These are phyloP conservation scores for Podocnemis expansa DNA, from an alignment of 2,113 vertebrate genomes.

Conservation along the genomic window DNA sequence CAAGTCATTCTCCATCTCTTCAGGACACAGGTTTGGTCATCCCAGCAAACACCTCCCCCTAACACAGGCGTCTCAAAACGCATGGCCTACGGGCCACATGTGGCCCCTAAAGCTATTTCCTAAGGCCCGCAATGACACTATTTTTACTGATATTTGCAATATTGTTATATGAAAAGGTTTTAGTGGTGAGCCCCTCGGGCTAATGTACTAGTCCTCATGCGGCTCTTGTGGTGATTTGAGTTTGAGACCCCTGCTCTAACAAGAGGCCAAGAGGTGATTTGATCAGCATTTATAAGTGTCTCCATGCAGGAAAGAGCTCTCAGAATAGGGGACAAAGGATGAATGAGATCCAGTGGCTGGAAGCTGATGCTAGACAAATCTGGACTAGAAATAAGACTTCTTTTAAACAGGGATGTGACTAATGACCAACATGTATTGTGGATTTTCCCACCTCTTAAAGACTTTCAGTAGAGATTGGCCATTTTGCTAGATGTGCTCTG, in stretches of 20 bases:
- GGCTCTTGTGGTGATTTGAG: too few species aligned
- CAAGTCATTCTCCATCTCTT: not conserved
- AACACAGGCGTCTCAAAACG: too few species aligned
- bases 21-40: not conserved
- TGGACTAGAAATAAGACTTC: slow-evolving; percentile 34
- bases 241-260: too few species aligned
- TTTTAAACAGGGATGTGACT: not conserved
- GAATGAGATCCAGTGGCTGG: not conserved
- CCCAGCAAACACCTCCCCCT: not conserved
- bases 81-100: too few species aligned
- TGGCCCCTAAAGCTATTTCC: too few species aligned
- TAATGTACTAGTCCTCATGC: too few species aligned
- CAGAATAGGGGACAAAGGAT: not conserved
- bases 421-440: not conserved
- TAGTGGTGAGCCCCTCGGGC: too few species aligned
- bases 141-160: too few species aligned
- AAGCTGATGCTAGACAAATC: slow-evolving; percentile 11
- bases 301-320: not conserved
- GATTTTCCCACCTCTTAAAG: not conserved
- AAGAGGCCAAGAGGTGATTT: not conserved
- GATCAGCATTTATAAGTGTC: not conserved
- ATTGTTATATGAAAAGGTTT: too few species aligned
- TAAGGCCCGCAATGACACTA: too few species aligned
- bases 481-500: not conserved
- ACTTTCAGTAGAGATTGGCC: not conserved